phyloP scores from a whole-genome alignment of 2,888 invertebrate species.

The Pasiphila rectangulata region DNA sequence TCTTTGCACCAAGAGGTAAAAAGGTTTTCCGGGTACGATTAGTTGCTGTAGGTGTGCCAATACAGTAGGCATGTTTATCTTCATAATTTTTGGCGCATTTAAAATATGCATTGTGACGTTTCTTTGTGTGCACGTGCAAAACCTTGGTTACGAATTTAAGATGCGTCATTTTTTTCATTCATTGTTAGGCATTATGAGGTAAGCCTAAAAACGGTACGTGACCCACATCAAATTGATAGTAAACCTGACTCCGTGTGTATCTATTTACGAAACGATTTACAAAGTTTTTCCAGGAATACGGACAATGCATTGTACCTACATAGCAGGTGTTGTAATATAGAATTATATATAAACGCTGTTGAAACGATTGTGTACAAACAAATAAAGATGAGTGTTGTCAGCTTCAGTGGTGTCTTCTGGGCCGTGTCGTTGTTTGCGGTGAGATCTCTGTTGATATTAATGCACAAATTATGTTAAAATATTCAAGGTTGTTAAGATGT shows the following conservation, averaged over 20 bases:
- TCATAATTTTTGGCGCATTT: too few species aligned
- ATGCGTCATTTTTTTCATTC: slow-evolving; percentile 5
- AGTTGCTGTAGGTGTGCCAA: too few species aligned
- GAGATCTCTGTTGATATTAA: slow-evolving; percentile 26
- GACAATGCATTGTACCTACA: slow-evolving; percentile 11
- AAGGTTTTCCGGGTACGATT: too few species aligned
- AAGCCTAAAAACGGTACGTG: slow-evolving; percentile 35
- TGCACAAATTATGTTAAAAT: neutral
- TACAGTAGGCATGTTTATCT: too few species aligned
- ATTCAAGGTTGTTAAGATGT: too few species aligned
- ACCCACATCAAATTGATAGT: slow-evolving; percentile 25
- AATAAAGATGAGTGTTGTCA: slow-evolving; percentile 29
- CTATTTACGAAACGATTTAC: slow-evolving; percentile 38
- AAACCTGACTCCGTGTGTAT: slow-evolving; percentile 25
- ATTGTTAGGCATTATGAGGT: slow-evolving; percentile 1
- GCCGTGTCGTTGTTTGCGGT: slow-evolving; percentile 40
- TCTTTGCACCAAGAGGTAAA: too few species aligned
- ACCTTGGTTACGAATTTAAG: neutral
- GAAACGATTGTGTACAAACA: slow-evolving; percentile 15
- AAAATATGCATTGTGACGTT: too few species aligned
- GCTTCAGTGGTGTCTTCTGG: slow-evolving; percentile 29
- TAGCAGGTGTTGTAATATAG: slow-evolving; percentile 37
- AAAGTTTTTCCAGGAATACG: slow-evolving; percentile 30
- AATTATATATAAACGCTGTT: slow-evolving; percentile 38
- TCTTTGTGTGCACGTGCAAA: slow-evolving; percentile 14